Percentiles rank a stretch among this genome's conserved stretches.
These are phyloP conservation scores for Argynnis bischoffii DNA, from an alignment of 2,888 invertebrate genomes.

Conservation along the genomic window DNA sequence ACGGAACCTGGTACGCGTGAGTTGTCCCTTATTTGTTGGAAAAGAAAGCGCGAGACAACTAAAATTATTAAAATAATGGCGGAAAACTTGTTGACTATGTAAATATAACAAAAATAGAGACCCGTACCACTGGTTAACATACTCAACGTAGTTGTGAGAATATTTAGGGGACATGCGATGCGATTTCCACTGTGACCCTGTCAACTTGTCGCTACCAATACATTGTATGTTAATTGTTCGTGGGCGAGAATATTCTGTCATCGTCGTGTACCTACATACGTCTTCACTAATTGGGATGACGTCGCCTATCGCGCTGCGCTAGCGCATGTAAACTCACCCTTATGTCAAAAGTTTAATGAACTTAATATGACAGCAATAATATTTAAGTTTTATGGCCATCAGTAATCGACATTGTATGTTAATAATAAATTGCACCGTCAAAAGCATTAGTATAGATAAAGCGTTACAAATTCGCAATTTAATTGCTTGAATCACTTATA, in stretches of 20 bases:
- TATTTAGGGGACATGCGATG: slow-evolving; percentile 18
- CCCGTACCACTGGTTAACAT: neutral
- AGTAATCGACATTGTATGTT: slow-evolving; percentile 45
- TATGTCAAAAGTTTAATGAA: slow-evolving; percentile 55
- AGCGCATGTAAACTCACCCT: slow-evolving; percentile 47
- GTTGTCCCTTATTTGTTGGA: slow-evolving; percentile 23
- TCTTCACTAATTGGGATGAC: slow-evolving; percentile 42
- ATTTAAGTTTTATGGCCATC: slow-evolving; percentile 40
- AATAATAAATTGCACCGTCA: slow-evolving; percentile 45
- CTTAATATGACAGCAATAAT: slow-evolving; percentile 46
- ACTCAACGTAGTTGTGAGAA: slow-evolving; percentile 5
- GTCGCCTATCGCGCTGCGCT: slow-evolving; percentile 31
- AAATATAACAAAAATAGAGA: neutral
- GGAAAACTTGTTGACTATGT: neutral
- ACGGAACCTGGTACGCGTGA: slow-evolving; percentile 52
- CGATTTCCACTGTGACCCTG: slow-evolving; percentile 51
- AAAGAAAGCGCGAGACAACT: slow-evolving; percentile 15
- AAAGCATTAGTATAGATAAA: slow-evolving; percentile 47
- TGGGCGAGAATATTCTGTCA: slow-evolving; percentile 53
- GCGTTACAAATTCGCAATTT: slow-evolving; percentile 42
- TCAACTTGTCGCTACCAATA: slow-evolving; percentile 64
- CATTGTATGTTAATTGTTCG: slow-evolving; percentile 76
- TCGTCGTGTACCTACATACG: slow-evolving; percentile 45
- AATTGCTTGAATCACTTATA: slow-evolving; percentile 43
- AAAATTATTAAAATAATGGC: neutral